These are phyloP conservation scores for Sebastes hopkinsi DNA, from an alignment of 2,797 vertebrate genomes.

Conservation along the genomic window DNA sequence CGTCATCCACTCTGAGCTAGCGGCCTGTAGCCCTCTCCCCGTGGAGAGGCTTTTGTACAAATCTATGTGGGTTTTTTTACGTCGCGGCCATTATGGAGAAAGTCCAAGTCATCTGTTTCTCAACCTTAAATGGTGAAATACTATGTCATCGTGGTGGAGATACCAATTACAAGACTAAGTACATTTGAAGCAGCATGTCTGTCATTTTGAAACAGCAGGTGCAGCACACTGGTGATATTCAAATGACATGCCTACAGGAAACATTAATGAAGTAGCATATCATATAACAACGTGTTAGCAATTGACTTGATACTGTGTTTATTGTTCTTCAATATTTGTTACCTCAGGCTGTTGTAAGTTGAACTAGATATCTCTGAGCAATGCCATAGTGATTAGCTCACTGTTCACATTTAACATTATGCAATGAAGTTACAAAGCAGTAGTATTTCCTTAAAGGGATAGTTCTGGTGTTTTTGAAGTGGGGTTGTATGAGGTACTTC, in stretches of 20 bases:
- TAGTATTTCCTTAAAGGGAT: not conserved
- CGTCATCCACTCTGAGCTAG: constrained; percentile 12
- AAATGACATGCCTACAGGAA: not conserved
- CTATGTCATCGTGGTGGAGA: not conserved
- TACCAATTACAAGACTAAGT: not conserved
- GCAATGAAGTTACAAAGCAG: not conserved
- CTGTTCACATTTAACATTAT: not conserved
- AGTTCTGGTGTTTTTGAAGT: not conserved
- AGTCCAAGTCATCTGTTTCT: not conserved
- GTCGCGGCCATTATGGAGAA: constrained; percentile 5
- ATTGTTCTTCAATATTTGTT: constrained; percentile 8
- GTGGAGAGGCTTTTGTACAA: not conserved
- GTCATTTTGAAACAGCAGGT: constrained; percentile 4
- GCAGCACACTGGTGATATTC: not conserved
- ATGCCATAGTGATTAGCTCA: constrained; percentile 9
- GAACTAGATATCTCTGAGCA: not conserved
- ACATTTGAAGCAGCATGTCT: not conserved
- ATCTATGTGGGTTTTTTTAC: constrained; percentile 10
- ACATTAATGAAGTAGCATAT: not conserved
- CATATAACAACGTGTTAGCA: not conserved
- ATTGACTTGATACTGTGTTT: constrained; percentile 12
- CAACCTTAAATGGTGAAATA: constrained; percentile 4
- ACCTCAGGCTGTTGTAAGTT: constrained; percentile 1
- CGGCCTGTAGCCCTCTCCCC: constrained; percentile 12
- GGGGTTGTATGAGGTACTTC: not conserved